Conservation (phyloP, 2,888 invertebrate species). For the Desoria tigrina region DNA sequence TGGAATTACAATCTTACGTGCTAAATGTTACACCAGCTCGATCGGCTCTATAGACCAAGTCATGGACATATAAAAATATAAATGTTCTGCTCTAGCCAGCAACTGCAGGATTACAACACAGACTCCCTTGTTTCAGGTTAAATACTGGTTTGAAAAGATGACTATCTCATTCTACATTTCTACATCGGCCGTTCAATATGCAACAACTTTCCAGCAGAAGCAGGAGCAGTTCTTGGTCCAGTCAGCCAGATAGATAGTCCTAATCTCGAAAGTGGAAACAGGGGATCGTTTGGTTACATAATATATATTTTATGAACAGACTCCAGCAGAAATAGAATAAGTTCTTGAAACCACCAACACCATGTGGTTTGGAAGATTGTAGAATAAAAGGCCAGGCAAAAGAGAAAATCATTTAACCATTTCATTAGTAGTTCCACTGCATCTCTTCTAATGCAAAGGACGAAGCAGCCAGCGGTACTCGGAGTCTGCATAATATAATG, state of each 20-base stretch:
- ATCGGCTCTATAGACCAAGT: background rate
- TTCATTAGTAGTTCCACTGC: slow-evolving; percentile 11
- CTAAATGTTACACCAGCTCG: slow-evolving; percentile 25
- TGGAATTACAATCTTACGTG: slow-evolving; percentile 44
- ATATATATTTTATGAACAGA: background rate
- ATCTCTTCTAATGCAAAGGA: background rate
- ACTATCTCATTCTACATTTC: slow-evolving; percentile 1
- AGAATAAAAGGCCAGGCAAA: background rate
- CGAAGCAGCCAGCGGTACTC: background rate
- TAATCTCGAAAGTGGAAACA: too few relatives aligned
- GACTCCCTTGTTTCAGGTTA: background rate
- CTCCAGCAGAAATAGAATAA: background rate
- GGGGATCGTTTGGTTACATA: too few relatives aligned
- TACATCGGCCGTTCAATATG: slow-evolving; percentile 4
- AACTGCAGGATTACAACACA: slow-evolving; percentile 3
- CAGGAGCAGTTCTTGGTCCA: too few relatives aligned
- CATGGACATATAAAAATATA: slow-evolving; percentile 46
- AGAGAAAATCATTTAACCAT: slow-evolving; percentile 6
- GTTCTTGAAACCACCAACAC: slow-evolving; percentile 5
- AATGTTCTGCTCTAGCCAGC: slow-evolving; percentile 38
- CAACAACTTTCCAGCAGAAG: background rate
- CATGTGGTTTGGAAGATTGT: slow-evolving; percentile 7
- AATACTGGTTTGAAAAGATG: slow-evolving; percentile 12
- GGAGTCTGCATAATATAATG: slow-evolving; percentile 3
- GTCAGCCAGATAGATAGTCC: too few relatives aligned